Conservation (phyloP, 1,140 invertebrate species). For the Drosophila erecta region DNA sequence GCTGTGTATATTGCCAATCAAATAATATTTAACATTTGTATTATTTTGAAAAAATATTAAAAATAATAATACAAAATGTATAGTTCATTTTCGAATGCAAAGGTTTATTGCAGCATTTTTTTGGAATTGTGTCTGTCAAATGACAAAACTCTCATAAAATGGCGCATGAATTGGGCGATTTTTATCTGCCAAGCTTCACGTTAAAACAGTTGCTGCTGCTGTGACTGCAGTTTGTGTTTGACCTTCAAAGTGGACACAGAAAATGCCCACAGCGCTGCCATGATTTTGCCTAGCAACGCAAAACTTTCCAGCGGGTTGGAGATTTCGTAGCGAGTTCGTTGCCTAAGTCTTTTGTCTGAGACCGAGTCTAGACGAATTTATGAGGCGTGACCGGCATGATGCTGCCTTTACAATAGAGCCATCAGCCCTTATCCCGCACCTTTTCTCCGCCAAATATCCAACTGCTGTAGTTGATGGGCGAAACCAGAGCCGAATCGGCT, state of each 20-base stretch:
- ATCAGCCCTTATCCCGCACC: constrained; percentile 29
- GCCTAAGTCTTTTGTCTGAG: constrained; percentile 78
- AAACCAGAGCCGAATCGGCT: constrained; percentile 36
- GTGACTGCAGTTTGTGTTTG: constrained; percentile 25
- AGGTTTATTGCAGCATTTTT: not conserved
- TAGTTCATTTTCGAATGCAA: no score
- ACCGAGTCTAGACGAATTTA: constrained; percentile 48
- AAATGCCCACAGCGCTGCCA: constrained; percentile 7
- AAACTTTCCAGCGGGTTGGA: constrained; percentile 40
- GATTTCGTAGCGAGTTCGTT: constrained; percentile 67
- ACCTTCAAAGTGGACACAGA: constrained; percentile 30
- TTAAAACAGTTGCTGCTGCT: constrained; percentile 4
- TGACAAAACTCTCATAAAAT: not conserved
- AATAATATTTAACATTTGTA: no score
- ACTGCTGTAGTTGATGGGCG: constrained; percentile 34
- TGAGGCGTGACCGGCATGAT: constrained; percentile 54
- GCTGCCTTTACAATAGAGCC: constrained; percentile 46
- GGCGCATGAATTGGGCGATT: not conserved
- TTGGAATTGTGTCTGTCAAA: not conserved
- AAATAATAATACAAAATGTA: not conserved
- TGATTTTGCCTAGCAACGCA: constrained; percentile 7
- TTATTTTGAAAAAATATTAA: no score
- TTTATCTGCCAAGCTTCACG: not conserved
- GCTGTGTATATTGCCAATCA: no score
- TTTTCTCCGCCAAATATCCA: constrained; percentile 2